Evolutionary conservation across 1,140 invertebrate genomes (phyloP).

Genomic region (Drosophila truncata): DNA sequence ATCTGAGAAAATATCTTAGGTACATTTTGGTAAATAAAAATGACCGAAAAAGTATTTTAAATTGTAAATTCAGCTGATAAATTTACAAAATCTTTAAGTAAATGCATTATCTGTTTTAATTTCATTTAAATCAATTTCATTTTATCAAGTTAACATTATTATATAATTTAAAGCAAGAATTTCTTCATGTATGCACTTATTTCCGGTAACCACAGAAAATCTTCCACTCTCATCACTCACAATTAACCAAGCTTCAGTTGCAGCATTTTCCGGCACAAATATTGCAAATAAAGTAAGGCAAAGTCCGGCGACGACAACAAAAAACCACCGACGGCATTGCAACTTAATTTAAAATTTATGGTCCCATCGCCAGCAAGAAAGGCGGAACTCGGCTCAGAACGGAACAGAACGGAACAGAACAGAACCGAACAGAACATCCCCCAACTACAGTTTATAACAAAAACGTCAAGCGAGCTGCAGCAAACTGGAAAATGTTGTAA

Average conservation of each 20-base stretch:
- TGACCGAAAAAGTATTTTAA: not conserved
- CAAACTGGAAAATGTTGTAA: conserved; percentile 45
- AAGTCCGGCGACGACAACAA: conserved; percentile 29
- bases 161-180: not conserved
- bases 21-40: not conserved
- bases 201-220: not conserved
- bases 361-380: conserved; percentile 31
- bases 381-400: not conserved
- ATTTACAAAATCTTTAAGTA: not conserved
- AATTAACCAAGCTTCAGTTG: conserved; percentile 29
- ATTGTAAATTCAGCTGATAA: not conserved
- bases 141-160: not conserved
- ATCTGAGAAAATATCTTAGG: not conserved
- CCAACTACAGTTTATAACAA: conserved; percentile 17
- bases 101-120: not conserved
- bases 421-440: conserved; percentile 6
- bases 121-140: not conserved
- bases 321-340: conserved; percentile 47
- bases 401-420: not conserved
- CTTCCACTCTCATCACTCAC: conserved; percentile 14
- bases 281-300: conserved; percentile 32
- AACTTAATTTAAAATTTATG: conserved; percentile 60
- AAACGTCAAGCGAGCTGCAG: conserved; percentile 27
- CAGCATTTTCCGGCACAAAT: conserved; percentile 20
- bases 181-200: too few species aligned